These are phyloP conservation scores for Vesta saturnalis DNA, from an alignment of 2,888 invertebrate species.

Conservation along the genomic window DNA sequence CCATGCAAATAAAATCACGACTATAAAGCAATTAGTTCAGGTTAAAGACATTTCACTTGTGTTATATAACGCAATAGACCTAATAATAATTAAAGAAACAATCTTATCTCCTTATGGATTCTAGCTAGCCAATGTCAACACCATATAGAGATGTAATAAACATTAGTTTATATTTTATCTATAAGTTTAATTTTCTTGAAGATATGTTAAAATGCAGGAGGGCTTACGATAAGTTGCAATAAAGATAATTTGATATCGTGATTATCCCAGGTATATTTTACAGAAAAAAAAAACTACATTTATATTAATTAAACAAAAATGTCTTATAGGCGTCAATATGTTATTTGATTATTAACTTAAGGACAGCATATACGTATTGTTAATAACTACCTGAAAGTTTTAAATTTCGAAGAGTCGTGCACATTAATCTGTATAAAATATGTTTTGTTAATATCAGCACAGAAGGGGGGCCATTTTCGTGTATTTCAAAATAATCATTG, in stretches of 20 bases:
- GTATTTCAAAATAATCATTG: too few species aligned
- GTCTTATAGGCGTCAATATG: too few species aligned
- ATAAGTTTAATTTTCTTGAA: not conserved
- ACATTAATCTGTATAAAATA: too few species aligned
- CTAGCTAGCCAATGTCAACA: not conserved
- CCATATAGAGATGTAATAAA: conserved; percentile 5
- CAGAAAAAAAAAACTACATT: too few species aligned
- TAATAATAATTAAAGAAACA: not conserved
- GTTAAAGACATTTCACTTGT: not conserved
- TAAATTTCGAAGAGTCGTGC: too few species aligned
- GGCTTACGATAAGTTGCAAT: conserved; percentile 1
- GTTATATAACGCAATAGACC: not conserved
- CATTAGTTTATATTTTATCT: conserved; percentile 3
- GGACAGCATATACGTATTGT: too few species aligned
- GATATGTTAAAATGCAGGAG: not conserved
- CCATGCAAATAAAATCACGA: conserved; percentile 13
- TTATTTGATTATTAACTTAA: too few species aligned
- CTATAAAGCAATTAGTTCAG: not conserved
- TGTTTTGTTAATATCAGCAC: too few species aligned
- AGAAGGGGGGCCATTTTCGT: too few species aligned
- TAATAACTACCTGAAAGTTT: too few species aligned
- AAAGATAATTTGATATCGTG: not conserved
- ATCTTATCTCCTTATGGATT: conserved; percentile 8
- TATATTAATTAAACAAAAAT: too few species aligned
- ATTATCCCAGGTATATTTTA: too few species aligned